Percentiles rank a stretch among this genome's conserved stretches.
Evolutionary conservation across 2,888 invertebrate species (phyloP).

Genomic region (Hydrotaea diabolus): DNA sequence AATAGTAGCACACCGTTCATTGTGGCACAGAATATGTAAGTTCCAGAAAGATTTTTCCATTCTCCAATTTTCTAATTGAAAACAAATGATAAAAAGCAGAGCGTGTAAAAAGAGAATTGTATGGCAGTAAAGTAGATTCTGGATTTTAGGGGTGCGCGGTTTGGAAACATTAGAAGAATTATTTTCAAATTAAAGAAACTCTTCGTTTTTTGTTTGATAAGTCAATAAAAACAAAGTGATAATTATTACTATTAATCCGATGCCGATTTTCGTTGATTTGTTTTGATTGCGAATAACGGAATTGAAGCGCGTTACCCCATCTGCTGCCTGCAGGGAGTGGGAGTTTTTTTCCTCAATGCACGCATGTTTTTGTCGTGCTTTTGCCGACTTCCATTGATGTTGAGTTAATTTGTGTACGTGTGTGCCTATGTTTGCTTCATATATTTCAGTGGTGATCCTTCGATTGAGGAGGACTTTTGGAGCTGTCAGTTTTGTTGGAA

Average conservation of each 20-base stretch:
- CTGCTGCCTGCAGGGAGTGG: not conserved
- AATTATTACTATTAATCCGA: not conserved
- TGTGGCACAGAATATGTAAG: not conserved
- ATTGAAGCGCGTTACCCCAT: not conserved
- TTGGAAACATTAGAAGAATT: not conserved
- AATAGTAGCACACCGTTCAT: not conserved
- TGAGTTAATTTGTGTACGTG: slow-evolving; percentile 13
- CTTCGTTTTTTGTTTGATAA: not conserved
- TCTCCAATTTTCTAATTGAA: not conserved
- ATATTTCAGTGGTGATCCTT: slow-evolving; percentile 24
- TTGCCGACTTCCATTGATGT: not conserved
- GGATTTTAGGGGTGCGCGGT: not conserved
- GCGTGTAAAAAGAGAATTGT: not conserved
- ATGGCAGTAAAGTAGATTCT: not conserved
- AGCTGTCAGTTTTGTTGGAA: too few relatives aligned
- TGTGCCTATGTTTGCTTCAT: not conserved
- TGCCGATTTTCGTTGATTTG: not conserved
- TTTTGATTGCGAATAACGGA: slow-evolving; percentile 13
- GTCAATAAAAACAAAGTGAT: not conserved
- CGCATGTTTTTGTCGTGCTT: not conserved
- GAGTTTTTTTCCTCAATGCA: slow-evolving; percentile 13
- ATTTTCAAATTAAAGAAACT: not conserved
- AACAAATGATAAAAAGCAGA: not conserved
- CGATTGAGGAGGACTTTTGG: not conserved
- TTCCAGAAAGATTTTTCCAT: not conserved